phyloP scores from a whole-genome alignment of 2,888 invertebrate genomes.

The Drosophila paracracens region DNA sequence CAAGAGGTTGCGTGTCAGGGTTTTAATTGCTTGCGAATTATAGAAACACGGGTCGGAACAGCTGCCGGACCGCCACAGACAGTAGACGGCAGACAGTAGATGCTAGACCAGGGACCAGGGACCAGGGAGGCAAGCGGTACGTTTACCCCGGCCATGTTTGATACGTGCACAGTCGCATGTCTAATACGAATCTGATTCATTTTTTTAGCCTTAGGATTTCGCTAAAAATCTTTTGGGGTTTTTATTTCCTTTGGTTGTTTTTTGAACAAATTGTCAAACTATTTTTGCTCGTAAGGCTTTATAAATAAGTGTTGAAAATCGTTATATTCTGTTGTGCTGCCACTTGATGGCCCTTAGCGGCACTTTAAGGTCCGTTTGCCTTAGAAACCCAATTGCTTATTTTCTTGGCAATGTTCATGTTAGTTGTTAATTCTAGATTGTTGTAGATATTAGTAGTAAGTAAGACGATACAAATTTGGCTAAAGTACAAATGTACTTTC shows the following conservation, averaged over 20 bases:
- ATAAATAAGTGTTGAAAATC: conserved; percentile 31
- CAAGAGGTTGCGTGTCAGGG: conserved; percentile 58
- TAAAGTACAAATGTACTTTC: not conserved
- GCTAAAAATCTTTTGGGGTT: conserved; percentile 30
- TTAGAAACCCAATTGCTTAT: not conserved
- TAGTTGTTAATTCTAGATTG: not conserved
- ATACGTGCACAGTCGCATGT: conserved; percentile 62
- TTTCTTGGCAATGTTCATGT: not conserved
- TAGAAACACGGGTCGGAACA: conserved; percentile 50
- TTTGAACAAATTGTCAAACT: conserved; percentile 35
- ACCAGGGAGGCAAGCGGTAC: conserved; percentile 3
- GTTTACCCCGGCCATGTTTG: conserved; percentile 40
- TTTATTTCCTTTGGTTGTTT: not conserved
- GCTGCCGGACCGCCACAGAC: not conserved
- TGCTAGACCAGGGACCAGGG: conserved; percentile 6
- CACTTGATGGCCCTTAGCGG: not conserved
- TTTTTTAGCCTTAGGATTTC: conserved; percentile 40
- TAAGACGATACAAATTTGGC: not conserved
- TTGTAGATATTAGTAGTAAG: not conserved
- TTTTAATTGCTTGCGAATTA: conserved; percentile 76
- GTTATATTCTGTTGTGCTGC: conserved; percentile 17
- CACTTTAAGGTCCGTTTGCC: not conserved
- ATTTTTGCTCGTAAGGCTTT: conserved; percentile 12
- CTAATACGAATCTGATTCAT: conserved; percentile 49
- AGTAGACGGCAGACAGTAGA: not conserved